Base-by-base conservation (phyloP, 2,113 vertebrate species). In the Pleuronectes platessa region DNA sequence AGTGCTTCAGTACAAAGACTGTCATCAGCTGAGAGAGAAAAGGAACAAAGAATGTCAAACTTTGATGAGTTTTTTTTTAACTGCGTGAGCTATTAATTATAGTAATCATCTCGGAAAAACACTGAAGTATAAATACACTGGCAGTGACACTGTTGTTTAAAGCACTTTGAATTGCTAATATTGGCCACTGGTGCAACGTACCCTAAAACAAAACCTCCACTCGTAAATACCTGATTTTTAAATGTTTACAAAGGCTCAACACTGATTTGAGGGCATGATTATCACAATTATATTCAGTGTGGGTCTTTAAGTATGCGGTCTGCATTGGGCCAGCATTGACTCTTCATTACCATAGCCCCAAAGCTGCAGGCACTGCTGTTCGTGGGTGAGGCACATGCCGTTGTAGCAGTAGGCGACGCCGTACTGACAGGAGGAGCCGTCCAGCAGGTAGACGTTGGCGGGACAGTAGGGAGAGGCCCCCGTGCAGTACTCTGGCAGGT, bases 401-500 rank as follows among this genome's bases (percentile, higher is more conserved):
- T 95, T 96, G 90, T 88, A 92, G 92, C 97, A 99, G 92, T 96
- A 98, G 27, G 96, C 97, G 5, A 82, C 66, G 0, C 94, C 94
- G 0, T 80, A 42, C 58, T 96, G 96, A 0, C 98, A 99, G 14
- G 93, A 66, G 0, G 96, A 96, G 71, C 98, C 97, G 0, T 99
- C 97, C 87, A 98, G 91, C 23, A 96, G 92, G 90, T 98, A 96
- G 13, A 96, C 92, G 0, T 99, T 98, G 66, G 93, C 59, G 0
- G 98, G 98, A 71, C 98, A 99, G 91, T 94, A 95, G 0, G 97
- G 94, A 0, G 96, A 96, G 0, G 93, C 88, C 0, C 98, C 98
- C 0, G 95, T 98, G 93, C 97, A 99, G 89, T 95, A 98, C 49
- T 99, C 98, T 0, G 98, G 97, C 12, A 99, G 97, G 92, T 99